Percentiles rank a stretch among this genome's conserved stretches.
Evolutionary conservation across 2,888 invertebrate genomes (phyloP).

Genomic region (Thalpophila matura): DNA sequence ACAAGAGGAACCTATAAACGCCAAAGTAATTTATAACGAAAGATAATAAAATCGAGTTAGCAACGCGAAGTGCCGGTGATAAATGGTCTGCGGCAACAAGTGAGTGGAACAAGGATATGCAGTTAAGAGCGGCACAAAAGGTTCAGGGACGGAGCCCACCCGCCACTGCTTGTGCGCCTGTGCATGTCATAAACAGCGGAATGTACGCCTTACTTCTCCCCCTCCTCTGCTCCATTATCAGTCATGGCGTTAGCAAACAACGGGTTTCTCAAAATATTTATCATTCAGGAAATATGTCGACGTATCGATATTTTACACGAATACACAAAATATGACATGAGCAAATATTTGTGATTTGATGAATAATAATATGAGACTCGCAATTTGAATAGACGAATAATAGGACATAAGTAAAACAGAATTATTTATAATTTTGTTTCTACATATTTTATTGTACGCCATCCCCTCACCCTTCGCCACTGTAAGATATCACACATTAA

Average conservation of each 20-base stretch:
- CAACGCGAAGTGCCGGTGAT: conserved; percentile 55
- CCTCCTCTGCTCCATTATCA: conserved; percentile 71
- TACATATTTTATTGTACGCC: too few species aligned
- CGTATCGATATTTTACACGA: conserved; percentile 31
- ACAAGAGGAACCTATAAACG: conserved; percentile 37
- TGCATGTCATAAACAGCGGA: conserved; percentile 79
- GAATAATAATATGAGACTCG: conserved; percentile 1
- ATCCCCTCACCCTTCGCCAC: too few species aligned
- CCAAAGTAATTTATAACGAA: conserved; percentile 48
- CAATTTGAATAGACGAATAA: too few species aligned
- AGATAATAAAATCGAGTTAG: conserved; percentile 53
- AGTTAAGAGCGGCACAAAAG: conserved; percentile 64
- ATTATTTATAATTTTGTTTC: too few species aligned
- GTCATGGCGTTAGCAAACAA: conserved; percentile 75
- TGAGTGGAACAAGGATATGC: conserved; percentile 69
- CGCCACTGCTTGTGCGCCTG: conserved; percentile 67
- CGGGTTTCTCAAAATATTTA: conserved; percentile 65
- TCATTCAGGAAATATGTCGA: conserved; percentile 52
- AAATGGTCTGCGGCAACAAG: conserved; percentile 64
- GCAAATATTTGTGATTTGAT: conserved; percentile 40
- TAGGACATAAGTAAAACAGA: too few species aligned
- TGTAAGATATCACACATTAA: conserved; percentile 41
- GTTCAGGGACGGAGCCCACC: conserved; percentile 66
- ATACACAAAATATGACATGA: conserved; percentile 31
- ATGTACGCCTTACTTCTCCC: conserved; percentile 72